Base-by-base conservation (phyloP, 2,888 invertebrate species). In the Cryptus viduatorius region DNA sequence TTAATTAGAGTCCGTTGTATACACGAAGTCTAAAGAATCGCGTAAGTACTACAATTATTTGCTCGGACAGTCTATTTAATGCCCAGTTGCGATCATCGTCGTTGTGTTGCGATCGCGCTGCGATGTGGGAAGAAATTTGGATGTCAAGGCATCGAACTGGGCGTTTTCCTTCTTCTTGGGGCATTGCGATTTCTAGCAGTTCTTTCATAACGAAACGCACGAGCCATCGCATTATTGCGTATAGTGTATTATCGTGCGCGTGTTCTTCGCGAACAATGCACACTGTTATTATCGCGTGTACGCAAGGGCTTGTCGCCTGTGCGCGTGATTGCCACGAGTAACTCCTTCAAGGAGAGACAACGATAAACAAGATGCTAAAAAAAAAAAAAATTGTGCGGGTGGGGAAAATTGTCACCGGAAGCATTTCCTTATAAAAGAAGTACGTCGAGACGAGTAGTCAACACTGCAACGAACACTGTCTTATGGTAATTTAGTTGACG, bases 341-440 rank as follows among this genome's bases (percentile, higher is more conserved):
- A 61, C 31, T 37, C 37, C 37, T 19, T 82, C 84, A 82, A 73
- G 82, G 84, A 79, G 79, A 82, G 59, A 61, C 59, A 69, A 50
- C 69, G 31, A 44, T 59, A 56, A 76, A 46, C 61, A 79, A 76
- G 76, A 69, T 84, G 82, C 79, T 29, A 81, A 16, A 53, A 50
- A 71, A 75, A 8, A 71, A 19, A 24, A 77, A 68, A 76, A 64
- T 56, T 48, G 24, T 14, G 72, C 72, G 81, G 77, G 86, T 86
- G 87, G 87, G 86, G 84, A 56, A 69, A 10, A 12, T 50, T 10
- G 3, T 37, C 56, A 78, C 82, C 82, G 87, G 87, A 87, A 86
- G 83, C 68, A 76, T 79, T 89, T 89, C 86, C 83, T 89, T 90
- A 91, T 91, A 91, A 90, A 91, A 91, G 89, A 88, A 88, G 80